Base-by-base conservation (phyloP, 2,888 invertebrate species). In the Nomada fucata region DNA sequence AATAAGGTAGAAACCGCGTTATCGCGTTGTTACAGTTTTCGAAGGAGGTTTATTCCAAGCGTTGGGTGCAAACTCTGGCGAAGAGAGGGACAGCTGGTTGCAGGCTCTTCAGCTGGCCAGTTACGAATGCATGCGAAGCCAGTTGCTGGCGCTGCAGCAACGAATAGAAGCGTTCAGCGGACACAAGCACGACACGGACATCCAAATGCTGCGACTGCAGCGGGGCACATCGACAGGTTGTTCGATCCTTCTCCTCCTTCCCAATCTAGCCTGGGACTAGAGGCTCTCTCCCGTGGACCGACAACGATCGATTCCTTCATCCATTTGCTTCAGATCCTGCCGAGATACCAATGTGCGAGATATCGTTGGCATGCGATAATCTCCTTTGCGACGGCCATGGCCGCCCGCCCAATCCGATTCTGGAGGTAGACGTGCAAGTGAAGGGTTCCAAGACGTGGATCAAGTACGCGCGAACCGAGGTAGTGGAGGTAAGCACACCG, bases 361-460 rank as follows among this genome's bases (percentile, higher is more conserved):
- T 98, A 88, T 97, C 97, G 70, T 94, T 98, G 89, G 97, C 97
- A 47, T 98, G 98, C 95, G 98, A 98, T 95, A 98, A 98, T 94
- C 95, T 99, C 76, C 95, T 98, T 36, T 97, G 97, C 94, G 98
- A 98, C 94, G 96, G 96, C 7, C 96, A 97, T 92, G 98, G 98
- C 0, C 95, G 96, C 69, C 96, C 97, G 0, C 98, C 98, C 0
- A 98, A 97, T 92, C 97, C 98, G 0, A 96, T 97, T n/a, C 95
- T 98, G 26, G 96, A 97, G 92, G 95, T 97, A 77, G 95, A 94
- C 86, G 94, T 95, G 88, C 94, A 95, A 59, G 94, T 95, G 65
- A 95, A 94, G 80, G 95, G 95, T 70, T 95, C 95, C 76, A 95
- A 95, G 63, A 94, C 96, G 1, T 98, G 98, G 97, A 95, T 97